Conservation (phyloP, 2,113 vertebrate species). For the Pseudorasbora parva region DNA sequence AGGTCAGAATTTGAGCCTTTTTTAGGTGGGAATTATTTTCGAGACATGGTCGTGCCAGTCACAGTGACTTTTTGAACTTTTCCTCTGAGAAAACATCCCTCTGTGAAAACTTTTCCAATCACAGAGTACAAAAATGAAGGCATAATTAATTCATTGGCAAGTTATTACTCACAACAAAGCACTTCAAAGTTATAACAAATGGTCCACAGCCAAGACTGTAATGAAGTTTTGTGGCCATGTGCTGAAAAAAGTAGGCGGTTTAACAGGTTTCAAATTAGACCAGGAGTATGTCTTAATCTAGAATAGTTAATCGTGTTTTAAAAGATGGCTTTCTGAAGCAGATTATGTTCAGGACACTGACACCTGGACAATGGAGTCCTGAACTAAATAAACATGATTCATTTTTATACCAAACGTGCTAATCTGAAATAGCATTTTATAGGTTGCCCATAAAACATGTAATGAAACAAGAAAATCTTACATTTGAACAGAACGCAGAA, state of each 20-base stretch:
- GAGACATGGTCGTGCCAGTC: not conserved
- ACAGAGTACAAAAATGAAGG: constrained; percentile 36
- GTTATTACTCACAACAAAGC: constrained; percentile 56
- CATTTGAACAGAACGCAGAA: too few species aligned
- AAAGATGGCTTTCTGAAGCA: too few species aligned
- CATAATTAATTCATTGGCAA: constrained; percentile 53
- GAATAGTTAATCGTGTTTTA: too few species aligned
- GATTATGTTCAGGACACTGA: too few species aligned
- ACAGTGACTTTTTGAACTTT: not conserved
- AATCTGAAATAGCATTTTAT: too few species aligned
- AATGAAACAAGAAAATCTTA: too few species aligned
- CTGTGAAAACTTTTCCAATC: constrained; percentile 13
- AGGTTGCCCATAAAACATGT: too few species aligned
- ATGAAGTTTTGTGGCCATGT: constrained; percentile 57
- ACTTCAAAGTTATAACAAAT: constrained; percentile 51
- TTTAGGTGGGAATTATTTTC: not conserved
- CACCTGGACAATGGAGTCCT: too few species aligned
- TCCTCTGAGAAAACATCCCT: not conserved
- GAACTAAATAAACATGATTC: too few species aligned
- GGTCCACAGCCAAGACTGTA: constrained; percentile 50
- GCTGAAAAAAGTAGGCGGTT: not conserved
- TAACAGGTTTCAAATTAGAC: too few species aligned
- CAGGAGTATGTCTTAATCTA: too few species aligned
- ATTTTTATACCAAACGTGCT: too few species aligned
- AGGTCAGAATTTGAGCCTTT: not conserved